Base-by-base conservation (phyloP, 2,113 vertebrate species). In the Tachycineta bicolor region DNA sequence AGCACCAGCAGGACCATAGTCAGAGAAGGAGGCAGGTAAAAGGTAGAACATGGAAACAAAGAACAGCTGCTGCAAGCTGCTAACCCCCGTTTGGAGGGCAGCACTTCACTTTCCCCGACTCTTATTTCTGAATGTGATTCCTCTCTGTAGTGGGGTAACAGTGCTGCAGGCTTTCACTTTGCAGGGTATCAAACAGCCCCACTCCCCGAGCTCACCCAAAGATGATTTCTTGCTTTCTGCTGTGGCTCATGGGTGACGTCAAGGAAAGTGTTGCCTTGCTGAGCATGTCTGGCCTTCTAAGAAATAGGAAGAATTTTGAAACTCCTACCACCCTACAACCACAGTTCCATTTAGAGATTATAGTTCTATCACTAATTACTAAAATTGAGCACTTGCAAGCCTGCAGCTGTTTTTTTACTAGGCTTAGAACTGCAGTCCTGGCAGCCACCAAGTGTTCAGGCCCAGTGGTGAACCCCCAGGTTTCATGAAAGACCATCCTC, bases 91-190 rank as follows among this genome's bases (percentile, higher is more conserved):
- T 44, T 73, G 33, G 20, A 67, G 18, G 10, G 9, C 23, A 76
- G 43, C 0, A 0, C 2, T 1, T 68, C 34, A 11, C 4, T 24
- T 58, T 71, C 17, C 8, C 4, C 0, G 0, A 5, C 56, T 77
- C 26, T 5, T 82, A 4, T 26, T 91, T 84, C 59, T 22, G 24
- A 82, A 89, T 28, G 9, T 49, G 17, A 22, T 89, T 64, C 6
- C 24, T n/a, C 43, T 84, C 33, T 1, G 0, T 37, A 15, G 16
- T 59, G 34, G 19, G 12, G 7, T 31, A 50, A 37, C 17, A 58
- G 34, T 2, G 3, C n/a, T 28, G 15, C 18, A 78, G 33, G 28
- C 55, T 69, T 67, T 75, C n/a, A 33, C 18, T 22, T 43, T 15
- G 33, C 7, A 37, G 10, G 71, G 13, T 20, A 22, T 2, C 1